A percentile compares a stretch with the other conserved stretches of the same genome.
These are phyloP conservation scores for Portevinia maculata DNA, from an alignment of 2,888 invertebrate genomes.

Conservation along the genomic window DNA sequence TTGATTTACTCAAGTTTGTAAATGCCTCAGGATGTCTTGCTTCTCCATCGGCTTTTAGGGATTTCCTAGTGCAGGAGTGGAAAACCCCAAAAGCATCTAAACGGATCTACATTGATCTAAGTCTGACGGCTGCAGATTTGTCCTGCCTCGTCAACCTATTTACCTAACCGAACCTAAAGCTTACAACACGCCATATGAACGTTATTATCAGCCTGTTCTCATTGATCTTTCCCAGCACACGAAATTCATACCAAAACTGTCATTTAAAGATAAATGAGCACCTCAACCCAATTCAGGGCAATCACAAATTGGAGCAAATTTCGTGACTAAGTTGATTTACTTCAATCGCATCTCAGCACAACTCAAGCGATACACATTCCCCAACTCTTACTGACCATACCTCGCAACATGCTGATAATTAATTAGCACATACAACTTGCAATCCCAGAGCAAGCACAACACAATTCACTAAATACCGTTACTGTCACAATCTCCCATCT, in stretches of 20 bases:
- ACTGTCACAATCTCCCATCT: conserved; percentile 65
- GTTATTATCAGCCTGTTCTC: too few relatives aligned
- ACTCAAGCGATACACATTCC: conserved; percentile 20
- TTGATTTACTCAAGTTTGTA: too few relatives aligned
- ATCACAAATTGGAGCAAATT: conserved; percentile 28
- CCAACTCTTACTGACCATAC: conserved; percentile 40
- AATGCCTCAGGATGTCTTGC: too few relatives aligned
- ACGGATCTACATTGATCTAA: too few relatives aligned
- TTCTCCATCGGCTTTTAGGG: too few relatives aligned
- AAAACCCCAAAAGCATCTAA: too few relatives aligned
- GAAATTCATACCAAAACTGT: background rate
- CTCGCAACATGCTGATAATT: conserved; percentile 63
- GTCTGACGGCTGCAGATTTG: too few relatives aligned
- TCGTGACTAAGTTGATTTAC: conserved; percentile 24
- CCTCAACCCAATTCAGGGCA: background rate
- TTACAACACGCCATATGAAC: too few relatives aligned
- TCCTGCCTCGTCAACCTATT: too few relatives aligned
- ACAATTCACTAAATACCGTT: conserved; percentile 70
- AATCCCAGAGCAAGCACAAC: conserved; percentile 49
- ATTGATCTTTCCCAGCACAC: too few relatives aligned
- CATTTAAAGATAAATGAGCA: background rate
- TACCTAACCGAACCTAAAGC: too few relatives aligned
- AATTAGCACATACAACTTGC: conserved; percentile 62
- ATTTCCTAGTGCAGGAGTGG: too few relatives aligned
- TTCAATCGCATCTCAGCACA: conserved; percentile 4